Percentiles rank a stretch among this genome's conserved stretches.
phyloP scores from a whole-genome alignment of 2,113 vertebrate genomes.

The Coracopsis vasa region DNA sequence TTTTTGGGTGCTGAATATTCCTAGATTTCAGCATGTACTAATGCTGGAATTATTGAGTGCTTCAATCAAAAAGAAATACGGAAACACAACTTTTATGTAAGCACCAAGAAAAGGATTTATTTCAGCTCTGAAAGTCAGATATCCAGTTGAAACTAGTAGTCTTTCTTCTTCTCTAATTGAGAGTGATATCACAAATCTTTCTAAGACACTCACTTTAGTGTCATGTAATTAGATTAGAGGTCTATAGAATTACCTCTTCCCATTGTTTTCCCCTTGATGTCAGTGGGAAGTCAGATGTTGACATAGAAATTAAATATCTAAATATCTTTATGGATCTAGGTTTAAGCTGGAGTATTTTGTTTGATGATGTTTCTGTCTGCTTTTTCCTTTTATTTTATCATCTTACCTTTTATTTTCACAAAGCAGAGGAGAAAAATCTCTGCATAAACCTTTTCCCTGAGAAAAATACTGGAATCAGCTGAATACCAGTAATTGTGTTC shows the following conservation, averaged over 20 bases:
- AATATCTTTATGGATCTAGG: neutral
- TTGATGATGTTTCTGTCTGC: neutral
- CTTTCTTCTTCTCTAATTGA: neutral
- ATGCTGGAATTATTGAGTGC: neutral
- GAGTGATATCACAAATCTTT: neutral
- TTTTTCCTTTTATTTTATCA: neutral
- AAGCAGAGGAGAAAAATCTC: neutral
- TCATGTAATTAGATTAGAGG: neutral
- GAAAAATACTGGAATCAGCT: constrained; percentile 7
- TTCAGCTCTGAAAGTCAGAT: neutral
- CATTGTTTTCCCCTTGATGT: neutral
- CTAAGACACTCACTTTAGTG: neutral
- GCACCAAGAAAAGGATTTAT: neutral
- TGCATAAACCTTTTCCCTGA: neutral
- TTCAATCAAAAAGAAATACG: neutral
- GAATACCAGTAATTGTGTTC: constrained; percentile 13
- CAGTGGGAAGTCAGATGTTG: neutral
- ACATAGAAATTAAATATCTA: neutral
- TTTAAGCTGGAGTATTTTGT: neutral
- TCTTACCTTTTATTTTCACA: neutral
- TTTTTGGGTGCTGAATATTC: neutral
- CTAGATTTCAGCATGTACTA: neutral
- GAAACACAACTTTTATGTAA: neutral
- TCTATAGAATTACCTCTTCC: neutral
- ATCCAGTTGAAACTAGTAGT: neutral